A percentile compares a stretch with the other conserved stretches of the same genome.
Conservation (phyloP, 2,797 vertebrate species). For the Mionectes olivaceus region DNA sequence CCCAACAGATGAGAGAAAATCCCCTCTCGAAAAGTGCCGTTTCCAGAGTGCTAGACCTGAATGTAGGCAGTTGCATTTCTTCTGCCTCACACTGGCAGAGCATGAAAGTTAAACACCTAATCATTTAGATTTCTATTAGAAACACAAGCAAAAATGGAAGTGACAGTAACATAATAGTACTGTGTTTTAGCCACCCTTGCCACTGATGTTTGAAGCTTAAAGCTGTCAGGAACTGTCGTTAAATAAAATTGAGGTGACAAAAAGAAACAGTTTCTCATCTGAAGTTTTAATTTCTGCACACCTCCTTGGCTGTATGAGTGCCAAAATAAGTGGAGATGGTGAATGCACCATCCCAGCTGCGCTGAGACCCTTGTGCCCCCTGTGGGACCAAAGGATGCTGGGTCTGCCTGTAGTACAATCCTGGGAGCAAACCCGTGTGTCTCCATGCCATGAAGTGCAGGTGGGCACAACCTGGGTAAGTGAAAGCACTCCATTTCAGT, state of each 20-base stretch:
- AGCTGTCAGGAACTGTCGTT: slow-evolving; percentile 12
- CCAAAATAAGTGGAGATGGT: neutral
- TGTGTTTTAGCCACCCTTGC: neutral
- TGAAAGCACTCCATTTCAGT: slow-evolving; percentile 48
- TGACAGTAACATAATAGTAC: slow-evolving; percentile 11
- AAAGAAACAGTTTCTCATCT: slow-evolving; percentile 15
- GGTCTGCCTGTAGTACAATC: neutral
- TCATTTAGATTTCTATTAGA: slow-evolving; percentile 41
- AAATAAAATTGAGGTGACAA: slow-evolving; percentile 2
- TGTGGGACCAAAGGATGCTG: neutral
- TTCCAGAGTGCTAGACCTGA: neutral
- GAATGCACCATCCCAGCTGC: neutral
- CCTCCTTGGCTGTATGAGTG: neutral
- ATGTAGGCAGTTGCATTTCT: neutral
- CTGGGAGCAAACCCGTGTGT: neutral
- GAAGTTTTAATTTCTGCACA: slow-evolving; percentile 29
- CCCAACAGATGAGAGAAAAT: neutral
- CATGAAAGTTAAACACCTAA: slow-evolving; percentile 29
- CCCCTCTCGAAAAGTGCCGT: neutral
- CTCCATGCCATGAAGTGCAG: neutral
- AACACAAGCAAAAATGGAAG: slow-evolving; percentile 10
- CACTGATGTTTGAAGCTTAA: neutral
- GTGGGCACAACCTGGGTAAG: neutral
- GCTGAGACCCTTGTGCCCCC: neutral
- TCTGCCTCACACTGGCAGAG: neutral